Percentiles rank a stretch among this genome's conserved stretches.
Conservation (phyloP, 1,140 invertebrate genomes). For the Brachystomella parvula region DNA sequence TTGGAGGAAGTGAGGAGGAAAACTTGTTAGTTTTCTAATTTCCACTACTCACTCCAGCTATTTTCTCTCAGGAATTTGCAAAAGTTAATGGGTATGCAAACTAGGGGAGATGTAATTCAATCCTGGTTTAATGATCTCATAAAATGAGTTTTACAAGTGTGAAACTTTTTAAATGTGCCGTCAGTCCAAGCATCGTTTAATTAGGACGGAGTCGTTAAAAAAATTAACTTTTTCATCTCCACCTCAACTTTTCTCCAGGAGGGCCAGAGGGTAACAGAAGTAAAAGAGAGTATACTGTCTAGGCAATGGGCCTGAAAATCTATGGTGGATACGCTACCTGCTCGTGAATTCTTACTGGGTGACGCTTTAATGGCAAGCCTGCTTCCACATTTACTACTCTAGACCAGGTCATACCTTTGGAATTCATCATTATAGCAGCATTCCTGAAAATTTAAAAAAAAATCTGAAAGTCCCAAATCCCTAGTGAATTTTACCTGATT, state of each 20-base stretch:
- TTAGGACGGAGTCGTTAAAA: neutral
- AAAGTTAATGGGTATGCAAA: conserved; percentile 2
- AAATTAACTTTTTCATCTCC: conserved; percentile 1
- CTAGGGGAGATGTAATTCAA: conserved; percentile 10
- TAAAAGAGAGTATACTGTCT: too few species aligned
- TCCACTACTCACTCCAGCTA: neutral
- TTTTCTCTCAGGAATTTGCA: neutral
- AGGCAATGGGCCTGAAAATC: neutral
- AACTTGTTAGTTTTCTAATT: neutral
- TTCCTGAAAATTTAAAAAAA: neutral
- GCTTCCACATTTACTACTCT: neutral
- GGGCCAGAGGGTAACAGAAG: too few species aligned
- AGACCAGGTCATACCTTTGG: neutral
- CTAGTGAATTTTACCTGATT: neutral
- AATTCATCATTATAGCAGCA: neutral
- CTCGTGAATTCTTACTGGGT: neutral
- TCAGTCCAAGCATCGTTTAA: conserved; percentile 2
- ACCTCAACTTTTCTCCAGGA: too few species aligned
- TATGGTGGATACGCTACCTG: neutral
- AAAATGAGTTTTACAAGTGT: conserved; percentile 1
- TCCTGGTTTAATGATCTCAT: conserved; percentile 1
- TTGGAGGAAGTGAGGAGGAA: neutral
- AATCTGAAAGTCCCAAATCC: neutral
- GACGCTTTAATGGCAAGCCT: neutral
- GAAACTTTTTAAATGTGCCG: conserved; percentile 5